phyloP scores from a whole-genome alignment of 2,888 invertebrate species.

The Choristoneura rosaceana region DNA sequence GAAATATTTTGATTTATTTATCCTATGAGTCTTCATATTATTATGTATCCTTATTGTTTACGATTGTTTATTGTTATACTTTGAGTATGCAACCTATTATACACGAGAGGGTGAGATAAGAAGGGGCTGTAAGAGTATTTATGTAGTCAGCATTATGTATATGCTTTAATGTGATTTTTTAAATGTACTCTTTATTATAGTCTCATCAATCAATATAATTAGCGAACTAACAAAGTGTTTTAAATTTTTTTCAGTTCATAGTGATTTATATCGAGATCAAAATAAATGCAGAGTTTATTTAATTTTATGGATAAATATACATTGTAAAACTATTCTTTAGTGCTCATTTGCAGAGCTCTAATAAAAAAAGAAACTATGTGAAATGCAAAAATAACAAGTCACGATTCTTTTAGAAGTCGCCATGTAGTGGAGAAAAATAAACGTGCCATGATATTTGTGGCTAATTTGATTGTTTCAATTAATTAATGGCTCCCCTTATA shows the following conservation, averaged over 20 bases:
- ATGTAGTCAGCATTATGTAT: constrained; percentile 86
- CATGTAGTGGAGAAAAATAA: constrained; percentile 87
- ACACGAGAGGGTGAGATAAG: constrained; percentile 53
- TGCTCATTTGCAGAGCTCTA: constrained; percentile 79
- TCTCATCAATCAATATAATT: constrained; percentile 84
- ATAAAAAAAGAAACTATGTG: constrained; percentile 77
- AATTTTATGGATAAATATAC: constrained; percentile 83
- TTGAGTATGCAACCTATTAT: constrained; percentile 64
- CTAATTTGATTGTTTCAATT: constrained; percentile 57
- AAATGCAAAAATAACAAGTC: constrained; percentile 84
- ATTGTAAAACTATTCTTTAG: constrained; percentile 82
- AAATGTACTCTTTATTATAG: constrained; percentile 85
- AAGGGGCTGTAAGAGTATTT: constrained; percentile 80
- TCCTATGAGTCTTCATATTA: constrained; percentile 40
- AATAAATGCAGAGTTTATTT: constrained; percentile 85
- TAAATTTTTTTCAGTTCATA: constrained; percentile 79
- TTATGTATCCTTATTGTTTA: constrained; percentile 51
- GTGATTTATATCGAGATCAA: constrained; percentile 84
- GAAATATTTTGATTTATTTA: constrained; percentile 72
- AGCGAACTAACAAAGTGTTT: constrained; percentile 83
- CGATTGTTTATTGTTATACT: constrained; percentile 77
- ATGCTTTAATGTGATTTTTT: constrained; percentile 87
- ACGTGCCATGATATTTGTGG: constrained; percentile 87
- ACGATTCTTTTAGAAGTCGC: constrained; percentile 86
- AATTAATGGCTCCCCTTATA: neutral